Evolutionary conservation across 2,888 invertebrate species (phyloP), one percentile per base, ranked within the genome.

Genomic region (Pyrochroa serraticornis): DNA sequence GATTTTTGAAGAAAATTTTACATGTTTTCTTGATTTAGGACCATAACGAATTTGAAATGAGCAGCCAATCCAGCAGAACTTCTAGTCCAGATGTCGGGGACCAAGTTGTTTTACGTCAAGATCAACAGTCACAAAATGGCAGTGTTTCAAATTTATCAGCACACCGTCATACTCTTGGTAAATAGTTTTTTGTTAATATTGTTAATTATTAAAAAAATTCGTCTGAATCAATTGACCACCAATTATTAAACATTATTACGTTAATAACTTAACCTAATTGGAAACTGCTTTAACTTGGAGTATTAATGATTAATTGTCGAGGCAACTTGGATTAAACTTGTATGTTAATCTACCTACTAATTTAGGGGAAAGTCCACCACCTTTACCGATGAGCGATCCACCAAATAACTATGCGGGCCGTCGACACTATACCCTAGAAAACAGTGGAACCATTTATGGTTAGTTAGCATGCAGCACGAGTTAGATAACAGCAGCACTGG

Each of bases 341-440:
- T 22, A 22, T 22, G 22, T 22, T 22, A 22, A 22, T 60, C 47
- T 60, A 57, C 58, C 46, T 36, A 69, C 69, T 70, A 70, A 75
- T 75, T 66, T 72, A 80, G 77, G 82, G 80, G 84, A 84, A 79
- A 79, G 82, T 74, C 84, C 84, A 68, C 85, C 85, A 67, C 85
- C 85, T 59, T 77, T 85, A 72, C 85, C 85, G 70, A 80, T 82
- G 70, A 82, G 81, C 61, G 83, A 83, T 64, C 84, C 85, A 60
- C 84, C 84, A 60, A 79, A 73, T 65, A 75, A 72, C 71, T 67
- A 69, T 53, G 68, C 66, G 54, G 63, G 70, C 51, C 75, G 72
- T 57, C 71, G 73, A 39, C 71, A 67, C 69, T 71, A 71, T 62
- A 72, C 74, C 22, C 64, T 76, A 57, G 77, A 77, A 65, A 71